Conservation (phyloP, 2,797 vertebrate genomes). For the Gymnothorax javanicus region DNA sequence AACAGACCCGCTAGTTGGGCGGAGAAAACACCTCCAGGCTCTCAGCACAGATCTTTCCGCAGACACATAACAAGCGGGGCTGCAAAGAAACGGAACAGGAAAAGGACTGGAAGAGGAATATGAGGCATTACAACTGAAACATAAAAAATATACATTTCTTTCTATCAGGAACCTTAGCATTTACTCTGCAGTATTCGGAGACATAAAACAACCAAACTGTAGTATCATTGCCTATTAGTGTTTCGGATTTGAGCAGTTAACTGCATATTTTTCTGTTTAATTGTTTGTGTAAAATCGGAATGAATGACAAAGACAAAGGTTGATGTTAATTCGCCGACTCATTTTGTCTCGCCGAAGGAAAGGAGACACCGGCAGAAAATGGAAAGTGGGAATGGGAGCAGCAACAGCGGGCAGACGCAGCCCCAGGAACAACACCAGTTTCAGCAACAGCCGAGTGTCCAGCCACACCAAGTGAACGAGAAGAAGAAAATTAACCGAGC, state of each 20-base stretch:
- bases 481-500: conserved; percentile 89
- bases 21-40: conserved; percentile 51
- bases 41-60: conserved; percentile 12
- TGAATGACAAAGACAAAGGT: conserved; percentile 85
- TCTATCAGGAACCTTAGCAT: not conserved
- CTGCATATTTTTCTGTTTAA: conserved; percentile 59
- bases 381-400: conserved; percentile 72
- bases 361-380: conserved; percentile 76
- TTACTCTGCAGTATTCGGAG: not conserved
- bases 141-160: not conserved
- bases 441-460: conserved; percentile 50
- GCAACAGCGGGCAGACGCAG: conserved; percentile 60
- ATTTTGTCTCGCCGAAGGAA: conserved; percentile 76
- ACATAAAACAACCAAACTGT: conserved; percentile 1
- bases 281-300: conserved; percentile 64
- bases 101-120: conserved; percentile 5
- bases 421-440: conserved; percentile 52
- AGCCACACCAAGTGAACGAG: conserved; percentile 56
- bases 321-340: conserved; percentile 72
- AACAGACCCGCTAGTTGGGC: conserved; percentile 65
- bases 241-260: conserved; percentile 34
- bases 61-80: not conserved
- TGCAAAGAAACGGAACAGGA: conserved; percentile 2
- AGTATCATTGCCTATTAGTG: not conserved
- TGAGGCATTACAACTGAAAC: conserved; percentile 18